Conservation (phyloP, 1,140 invertebrate species). For the Phortica variegata region DNA sequence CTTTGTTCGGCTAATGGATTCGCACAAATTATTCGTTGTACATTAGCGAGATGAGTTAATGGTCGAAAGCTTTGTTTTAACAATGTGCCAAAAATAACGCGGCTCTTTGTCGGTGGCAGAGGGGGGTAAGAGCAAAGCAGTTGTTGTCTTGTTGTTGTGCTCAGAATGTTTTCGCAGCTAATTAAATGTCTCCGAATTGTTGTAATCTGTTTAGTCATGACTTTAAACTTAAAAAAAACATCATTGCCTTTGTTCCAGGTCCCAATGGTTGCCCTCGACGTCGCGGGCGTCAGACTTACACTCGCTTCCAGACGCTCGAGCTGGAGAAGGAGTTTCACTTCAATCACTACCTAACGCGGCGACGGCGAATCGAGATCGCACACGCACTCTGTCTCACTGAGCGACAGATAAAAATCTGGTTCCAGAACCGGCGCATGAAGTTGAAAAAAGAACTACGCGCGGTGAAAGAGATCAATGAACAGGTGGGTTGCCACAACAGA, state of each 20-base stretch:
- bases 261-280: conserved; percentile 94
- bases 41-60: conserved; percentile 18
- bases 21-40: conserved; percentile 29
- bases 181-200: conserved; percentile 28
- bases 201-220: conserved; percentile 15
- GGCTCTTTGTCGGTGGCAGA: conserved; percentile 26
- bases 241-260: conserved; percentile 66
- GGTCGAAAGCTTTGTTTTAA: background rate
- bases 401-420: conserved; percentile 97
- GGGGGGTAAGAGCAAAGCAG: conserved; percentile 8
- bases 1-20: conserved; percentile 12
- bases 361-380: conserved; percentile 94
- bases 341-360: conserved; percentile 93
- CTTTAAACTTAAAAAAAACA: conserved; percentile 27
- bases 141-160: conserved; percentile 29
- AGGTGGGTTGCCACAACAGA: conserved; percentile 59
- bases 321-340: conserved; percentile 99
- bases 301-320: conserved; percentile 90
- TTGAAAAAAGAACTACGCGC: conserved; percentile 93
- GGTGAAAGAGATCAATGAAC: conserved; percentile 93
- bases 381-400: conserved; percentile 95
- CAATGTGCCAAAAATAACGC: conserved; percentile 3
- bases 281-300: conserved; percentile 94
- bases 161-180: conserved; percentile 38
- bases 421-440: conserved; percentile 97